phyloP scores from a whole-genome alignment of 2,888 invertebrate species.

The Meiosimyza platycephala region DNA sequence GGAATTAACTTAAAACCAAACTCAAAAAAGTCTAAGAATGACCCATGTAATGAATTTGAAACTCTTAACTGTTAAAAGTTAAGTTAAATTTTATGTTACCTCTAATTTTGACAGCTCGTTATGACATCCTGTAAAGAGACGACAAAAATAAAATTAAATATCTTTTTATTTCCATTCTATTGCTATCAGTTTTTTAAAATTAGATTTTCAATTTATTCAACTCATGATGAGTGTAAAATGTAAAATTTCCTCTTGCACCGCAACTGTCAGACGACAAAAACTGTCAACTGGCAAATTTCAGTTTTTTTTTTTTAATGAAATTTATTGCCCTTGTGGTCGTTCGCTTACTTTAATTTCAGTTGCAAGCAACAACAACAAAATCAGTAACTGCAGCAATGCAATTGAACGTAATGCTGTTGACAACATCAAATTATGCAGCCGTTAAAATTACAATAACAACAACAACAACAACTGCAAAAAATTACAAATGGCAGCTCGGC shows the following conservation, averaged over 20 bases:
- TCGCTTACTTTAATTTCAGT: conserved; percentile 16
- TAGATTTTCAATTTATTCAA: no score
- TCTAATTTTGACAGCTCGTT: no score
- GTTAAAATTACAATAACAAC: conserved; percentile 5
- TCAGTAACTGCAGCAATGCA: not conserved
- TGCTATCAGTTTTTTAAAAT: no score
- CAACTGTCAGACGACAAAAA: conserved; percentile 20
- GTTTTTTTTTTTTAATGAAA: conserved; percentile 17
- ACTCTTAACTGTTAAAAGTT: no score
- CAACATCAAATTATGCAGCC: not conserved
- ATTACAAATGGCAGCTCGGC: conserved; percentile 9
- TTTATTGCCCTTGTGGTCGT: conserved; percentile 22
- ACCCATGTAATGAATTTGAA: no score
- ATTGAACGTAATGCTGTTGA: not conserved
- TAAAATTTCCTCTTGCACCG: conserved; percentile 7
- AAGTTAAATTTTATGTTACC: no score
- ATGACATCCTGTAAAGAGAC: no score
- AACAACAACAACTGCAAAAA: not conserved
- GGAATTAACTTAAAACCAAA: no score
- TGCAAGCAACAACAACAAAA: conserved; percentile 33
- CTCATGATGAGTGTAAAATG: not conserved
- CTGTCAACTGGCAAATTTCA: conserved; percentile 14
- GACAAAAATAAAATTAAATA: no score
- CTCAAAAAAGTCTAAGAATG: no score
- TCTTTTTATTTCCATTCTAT: no score